phyloP scores from a whole-genome alignment of 2,797 vertebrate genomes.

The Leptoclinus maculatus region DNA sequence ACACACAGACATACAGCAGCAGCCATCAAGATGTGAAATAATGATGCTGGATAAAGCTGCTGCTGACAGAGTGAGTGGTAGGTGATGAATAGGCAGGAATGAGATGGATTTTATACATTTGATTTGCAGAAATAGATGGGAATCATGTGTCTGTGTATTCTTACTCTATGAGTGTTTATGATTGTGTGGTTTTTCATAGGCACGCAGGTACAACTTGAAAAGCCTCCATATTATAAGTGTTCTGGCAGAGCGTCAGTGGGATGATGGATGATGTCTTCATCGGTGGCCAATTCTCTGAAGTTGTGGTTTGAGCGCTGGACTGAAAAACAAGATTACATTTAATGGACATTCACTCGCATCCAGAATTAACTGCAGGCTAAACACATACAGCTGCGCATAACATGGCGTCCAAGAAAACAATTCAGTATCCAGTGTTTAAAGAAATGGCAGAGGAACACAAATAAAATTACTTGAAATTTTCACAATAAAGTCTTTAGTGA shows the following conservation, averaged over 20 bases:
- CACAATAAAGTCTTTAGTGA: slow-evolving; percentile 22
- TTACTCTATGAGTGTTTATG: slow-evolving; percentile 51
- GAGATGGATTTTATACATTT: slow-evolving; percentile 51
- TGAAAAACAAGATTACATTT: slow-evolving; percentile 85
- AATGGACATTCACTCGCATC: slow-evolving; percentile 82
- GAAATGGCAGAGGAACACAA: slow-evolving; percentile 38
- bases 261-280: slow-evolving; percentile 84
- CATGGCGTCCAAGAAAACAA: slow-evolving; percentile 57
- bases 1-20: slow-evolving; percentile 30
- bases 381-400: slow-evolving; percentile 70
- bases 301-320: slow-evolving; percentile 80
- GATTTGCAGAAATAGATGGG: slow-evolving; percentile 65
- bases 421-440: slow-evolving; percentile 50
- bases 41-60: slow-evolving; percentile 64
- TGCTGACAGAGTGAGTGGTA: slow-evolving; percentile 57
- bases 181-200: slow-evolving; percentile 71
- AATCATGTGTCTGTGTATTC: slow-evolving; percentile 48
- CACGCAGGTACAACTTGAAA: slow-evolving; percentile 76
- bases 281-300: slow-evolving; percentile 81
- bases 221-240: slow-evolving; percentile 75
- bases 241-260: slow-evolving; percentile 77
- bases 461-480: slow-evolving; percentile 45
- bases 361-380: slow-evolving; percentile 81
- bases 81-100: slow-evolving; percentile 66
- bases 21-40: slow-evolving; percentile 65